A percentile compares a stretch with the other conserved stretches of the same genome.
Conservation (phyloP, 2,113 vertebrate species). For the Sinocyclocheilus anophthalmus region DNA sequence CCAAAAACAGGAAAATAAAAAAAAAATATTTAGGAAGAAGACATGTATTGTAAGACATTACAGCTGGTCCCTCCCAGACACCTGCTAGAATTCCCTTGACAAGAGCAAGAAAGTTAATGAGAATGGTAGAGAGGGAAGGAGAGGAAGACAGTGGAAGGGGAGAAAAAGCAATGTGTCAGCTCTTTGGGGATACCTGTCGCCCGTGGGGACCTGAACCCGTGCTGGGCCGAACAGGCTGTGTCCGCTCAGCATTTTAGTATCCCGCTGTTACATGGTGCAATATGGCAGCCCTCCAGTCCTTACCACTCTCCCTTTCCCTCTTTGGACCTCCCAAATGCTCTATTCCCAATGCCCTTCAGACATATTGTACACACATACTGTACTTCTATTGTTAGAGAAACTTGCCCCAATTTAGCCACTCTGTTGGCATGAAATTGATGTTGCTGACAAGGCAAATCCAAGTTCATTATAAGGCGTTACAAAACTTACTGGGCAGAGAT, state of each 20-base stretch:
- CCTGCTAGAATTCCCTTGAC: constrained; percentile 56
- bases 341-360: constrained; percentile 75
- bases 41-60: constrained; percentile 53
- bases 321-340: constrained; percentile 59
- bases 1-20: constrained; percentile 35
- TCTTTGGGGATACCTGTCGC: constrained; percentile 68
- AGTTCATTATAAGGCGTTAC: background rate
- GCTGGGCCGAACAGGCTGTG: constrained; percentile 66
- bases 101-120: constrained; percentile 48
- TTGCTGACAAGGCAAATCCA: constrained; percentile 18
- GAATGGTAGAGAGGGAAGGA: constrained; percentile 49
- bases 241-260: constrained; percentile 74
- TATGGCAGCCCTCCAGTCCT: constrained; percentile 61
- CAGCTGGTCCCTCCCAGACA: constrained; percentile 71
- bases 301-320: constrained; percentile 41
- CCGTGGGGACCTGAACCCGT: constrained; percentile 67
- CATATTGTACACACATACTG: constrained; percentile 46
- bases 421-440: constrained; percentile 11
- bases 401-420: constrained; percentile 38
- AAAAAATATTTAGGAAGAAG: constrained; percentile 49
- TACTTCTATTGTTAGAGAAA: constrained; percentile 45
- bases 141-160: constrained; percentile 35
- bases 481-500: background rate
- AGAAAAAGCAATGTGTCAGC: constrained; percentile 68
- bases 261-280: constrained; percentile 70